Evolutionary conservation across 2,888 invertebrate species (phyloP), one percentile per base, ranked within the genome.

Genomic region (Calameuta idolon): DNA sequence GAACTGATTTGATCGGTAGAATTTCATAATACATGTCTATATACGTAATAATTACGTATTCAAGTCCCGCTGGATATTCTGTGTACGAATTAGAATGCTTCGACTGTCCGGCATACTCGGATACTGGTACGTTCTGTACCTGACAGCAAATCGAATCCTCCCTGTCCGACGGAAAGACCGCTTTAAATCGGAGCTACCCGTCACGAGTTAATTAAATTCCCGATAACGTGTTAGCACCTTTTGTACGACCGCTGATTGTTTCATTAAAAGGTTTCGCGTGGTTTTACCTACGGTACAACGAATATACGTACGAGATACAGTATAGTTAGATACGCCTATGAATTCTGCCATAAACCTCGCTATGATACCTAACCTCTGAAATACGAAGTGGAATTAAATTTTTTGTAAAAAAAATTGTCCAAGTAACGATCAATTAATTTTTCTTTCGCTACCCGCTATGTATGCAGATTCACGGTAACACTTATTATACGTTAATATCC

Each of bases 151-250:
- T 15, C 74, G 71, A 31, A 3, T 12, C 33, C 69, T 35, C 68
- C 23, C n/a, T 34, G 30, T 30, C 34, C 55, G 31, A 37, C 79
- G 76, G 30, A 30, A 31, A 34, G 69, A 11, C 30, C 3, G 40
- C 80, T 81, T 77, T 80, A 80, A 83, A 83, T 83, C 69, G 79
- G 79, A 80, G 79, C 81, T 81, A 82, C 37, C 80, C 80, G 80
- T 83, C 80, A 74, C 77, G 74, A 74, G 79, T 78, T 83, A 83
- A 84, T 83, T 84, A 82, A 81, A 81, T 84, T 81, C 80, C 81
- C 83, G 79, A 83, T 84, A 80, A 76, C 78, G 78, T 69, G 73
- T 55, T 71, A 33, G 71, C 71, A 34, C 33, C 71, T 34, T 71
- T 71, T 71, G 71, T 34, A 34, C 31, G 4, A 71, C 15, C 71